Percentiles rank a stretch among this genome's conserved stretches.
Evolutionary conservation across 30 jellyfish, hydroid and myxozoan genomes (phyloP).

Genomic region (Turritopsis rubra): DNA sequence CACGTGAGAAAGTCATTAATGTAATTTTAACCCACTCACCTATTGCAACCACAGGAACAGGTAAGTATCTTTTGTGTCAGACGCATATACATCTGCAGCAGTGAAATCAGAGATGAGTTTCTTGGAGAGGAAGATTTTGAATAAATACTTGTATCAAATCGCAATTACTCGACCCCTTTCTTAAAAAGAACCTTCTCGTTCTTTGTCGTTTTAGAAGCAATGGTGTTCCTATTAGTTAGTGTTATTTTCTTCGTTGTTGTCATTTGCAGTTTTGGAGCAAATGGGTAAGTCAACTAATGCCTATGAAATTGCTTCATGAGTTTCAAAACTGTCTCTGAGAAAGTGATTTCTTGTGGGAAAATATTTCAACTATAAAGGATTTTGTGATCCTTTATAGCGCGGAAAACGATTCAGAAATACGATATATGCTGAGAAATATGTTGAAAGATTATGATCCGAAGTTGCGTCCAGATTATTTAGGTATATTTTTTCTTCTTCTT

Average conservation of each 20-base stretch:
- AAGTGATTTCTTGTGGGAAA: background rate
- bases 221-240: background rate
- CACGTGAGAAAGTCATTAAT: no score
- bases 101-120: no score
- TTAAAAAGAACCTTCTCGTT: background rate
- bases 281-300: background rate
- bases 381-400: background rate
- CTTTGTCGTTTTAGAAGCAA: background rate
- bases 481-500: background rate
- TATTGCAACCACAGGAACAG: no score
- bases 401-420: constrained; percentile 4
- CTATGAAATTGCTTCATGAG: background rate
- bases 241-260: background rate
- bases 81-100: no score
- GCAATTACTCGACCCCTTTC: no score
- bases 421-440: constrained; percentile 9
- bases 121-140: no score
- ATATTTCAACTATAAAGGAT: background rate
- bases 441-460: constrained; percentile 26
- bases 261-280: background rate
- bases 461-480: constrained; percentile 31
- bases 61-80: no score
- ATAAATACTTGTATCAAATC: no score
- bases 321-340: background rate
- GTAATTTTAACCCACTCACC: no score